phyloP scores from a whole-genome alignment of 2,797 vertebrate genomes.

The Sciaenops ocellatus region DNA sequence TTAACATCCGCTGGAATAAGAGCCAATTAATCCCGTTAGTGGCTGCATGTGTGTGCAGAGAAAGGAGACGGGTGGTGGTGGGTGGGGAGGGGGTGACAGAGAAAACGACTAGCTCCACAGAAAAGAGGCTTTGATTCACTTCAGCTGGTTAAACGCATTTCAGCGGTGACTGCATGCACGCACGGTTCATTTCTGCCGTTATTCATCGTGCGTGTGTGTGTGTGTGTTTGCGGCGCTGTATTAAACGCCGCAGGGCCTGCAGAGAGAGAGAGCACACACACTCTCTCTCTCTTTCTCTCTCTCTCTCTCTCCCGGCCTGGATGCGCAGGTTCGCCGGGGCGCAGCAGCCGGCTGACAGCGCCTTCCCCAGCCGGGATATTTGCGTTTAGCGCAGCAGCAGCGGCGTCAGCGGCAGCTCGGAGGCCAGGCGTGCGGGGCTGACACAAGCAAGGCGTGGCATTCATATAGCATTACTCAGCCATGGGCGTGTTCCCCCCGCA shows the following conservation, averaged over 20 bases:
- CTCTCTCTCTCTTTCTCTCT: background rate
- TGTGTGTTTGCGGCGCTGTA: constrained; percentile 1
- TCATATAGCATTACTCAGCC: constrained; percentile 53
- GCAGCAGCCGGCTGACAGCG: constrained; percentile 60
- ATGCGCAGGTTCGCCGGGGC: constrained; percentile 59
- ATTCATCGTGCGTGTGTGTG: background rate
- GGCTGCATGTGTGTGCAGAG: constrained; percentile 57
- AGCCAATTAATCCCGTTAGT: constrained; percentile 57
- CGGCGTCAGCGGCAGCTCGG: constrained; percentile 31
- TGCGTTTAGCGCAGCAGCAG: constrained; percentile 10
- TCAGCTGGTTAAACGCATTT: constrained; percentile 3
- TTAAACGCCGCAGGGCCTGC: constrained; percentile 54
- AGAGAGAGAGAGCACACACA: background rate
- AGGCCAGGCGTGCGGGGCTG: constrained; percentile 63
- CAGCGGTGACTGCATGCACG: background rate
- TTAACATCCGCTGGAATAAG: constrained; percentile 43
- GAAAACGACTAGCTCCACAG: constrained; percentile 14
- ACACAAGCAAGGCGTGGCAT: constrained; percentile 77
- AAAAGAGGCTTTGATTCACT: constrained; percentile 24
- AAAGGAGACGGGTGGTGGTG: constrained; percentile 20
- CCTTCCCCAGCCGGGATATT: constrained; percentile 35
- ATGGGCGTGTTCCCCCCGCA: constrained; percentile 61
- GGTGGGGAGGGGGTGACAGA: background rate
- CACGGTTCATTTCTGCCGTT: background rate
- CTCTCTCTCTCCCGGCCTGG: constrained; percentile 38